phyloP scores from a whole-genome alignment of 2,797 vertebrate species.

The Phrynocephalus forsythii region DNA sequence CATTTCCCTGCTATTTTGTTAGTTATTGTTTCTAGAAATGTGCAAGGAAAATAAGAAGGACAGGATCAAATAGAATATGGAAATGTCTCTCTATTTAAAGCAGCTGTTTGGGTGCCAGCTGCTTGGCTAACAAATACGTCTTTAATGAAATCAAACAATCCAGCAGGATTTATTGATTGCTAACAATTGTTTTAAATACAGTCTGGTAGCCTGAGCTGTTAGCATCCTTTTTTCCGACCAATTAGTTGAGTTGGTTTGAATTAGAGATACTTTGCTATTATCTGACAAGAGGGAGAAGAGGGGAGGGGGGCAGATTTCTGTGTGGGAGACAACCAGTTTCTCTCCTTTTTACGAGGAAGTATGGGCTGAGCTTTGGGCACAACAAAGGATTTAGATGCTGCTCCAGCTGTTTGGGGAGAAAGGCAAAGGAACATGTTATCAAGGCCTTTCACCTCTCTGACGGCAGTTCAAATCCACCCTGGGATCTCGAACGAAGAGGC shows the following conservation, averaged over 20 bases:
- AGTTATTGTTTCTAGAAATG: conserved; percentile 64
- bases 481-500: conserved; percentile 64
- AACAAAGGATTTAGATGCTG: conserved; percentile 47
- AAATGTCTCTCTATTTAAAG: conserved; percentile 83
- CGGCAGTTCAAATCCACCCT: conserved; percentile 64
- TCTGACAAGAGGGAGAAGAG: conserved; percentile 55
- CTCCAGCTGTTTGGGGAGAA: conserved; percentile 58
- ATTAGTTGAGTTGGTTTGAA: conserved; percentile 87
- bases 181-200: conserved; percentile 84
- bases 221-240: conserved; percentile 79
- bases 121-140: conserved; percentile 81
- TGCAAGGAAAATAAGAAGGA: conserved; percentile 71
- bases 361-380: conserved; percentile 5
- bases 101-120: conserved; percentile 85
- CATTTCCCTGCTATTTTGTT: conserved; percentile 43
- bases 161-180: conserved; percentile 84
- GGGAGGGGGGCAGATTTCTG: background rate
- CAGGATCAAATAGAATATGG: conserved; percentile 73
- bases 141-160: conserved; percentile 83
- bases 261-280: conserved; percentile 80
- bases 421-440: conserved; percentile 45
- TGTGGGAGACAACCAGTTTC: conserved; percentile 33
- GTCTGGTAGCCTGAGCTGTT: conserved; percentile 78
- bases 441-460: conserved; percentile 64
- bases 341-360: conserved; percentile 55